These are phyloP conservation scores for Bellardia bayeri DNA, from an alignment of 2,888 invertebrate species.

Conservation along the genomic window DNA sequence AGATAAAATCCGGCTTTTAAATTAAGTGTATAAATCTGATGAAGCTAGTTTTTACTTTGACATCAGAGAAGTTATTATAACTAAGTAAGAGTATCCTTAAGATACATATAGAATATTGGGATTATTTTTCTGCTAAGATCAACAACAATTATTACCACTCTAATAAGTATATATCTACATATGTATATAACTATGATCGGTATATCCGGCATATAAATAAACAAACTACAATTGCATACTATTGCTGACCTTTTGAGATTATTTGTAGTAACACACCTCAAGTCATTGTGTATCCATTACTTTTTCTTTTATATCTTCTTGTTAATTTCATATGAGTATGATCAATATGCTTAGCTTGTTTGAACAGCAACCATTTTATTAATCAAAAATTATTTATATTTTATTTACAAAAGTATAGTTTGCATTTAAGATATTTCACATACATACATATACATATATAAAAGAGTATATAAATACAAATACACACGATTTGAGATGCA, in stretches of 20 bases:
- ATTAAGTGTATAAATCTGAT: too few species aligned
- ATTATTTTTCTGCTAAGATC: too few species aligned
- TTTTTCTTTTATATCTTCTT: neutral
- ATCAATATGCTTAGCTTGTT: slow-evolving; percentile 52
- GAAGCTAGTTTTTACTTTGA: too few species aligned
- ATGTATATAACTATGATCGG: too few species aligned
- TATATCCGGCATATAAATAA: too few species aligned
- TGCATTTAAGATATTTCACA: slow-evolving; percentile 58
- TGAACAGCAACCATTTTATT: slow-evolving; percentile 62
- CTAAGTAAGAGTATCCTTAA: too few species aligned
- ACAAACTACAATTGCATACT: neutral
- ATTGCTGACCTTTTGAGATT: too few species aligned
- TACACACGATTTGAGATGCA: neutral
- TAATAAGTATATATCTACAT: too few species aligned
- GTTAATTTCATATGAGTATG: slow-evolving; percentile 6
- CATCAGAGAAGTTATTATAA: too few species aligned
- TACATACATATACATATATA: neutral
- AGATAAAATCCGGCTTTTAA: too few species aligned
- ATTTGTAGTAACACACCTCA: neutral
- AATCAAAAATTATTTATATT: slow-evolving; percentile 64
- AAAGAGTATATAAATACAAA: neutral
- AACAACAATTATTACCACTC: too few species aligned
- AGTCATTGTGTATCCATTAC: neutral
- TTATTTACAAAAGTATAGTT: slow-evolving; percentile 55
- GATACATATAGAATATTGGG: too few species aligned